Percentiles rank a stretch among this genome's conserved stretches.
Conservation (phyloP, 1,140 invertebrate genomes). For the Drosophila hydei region DNA sequence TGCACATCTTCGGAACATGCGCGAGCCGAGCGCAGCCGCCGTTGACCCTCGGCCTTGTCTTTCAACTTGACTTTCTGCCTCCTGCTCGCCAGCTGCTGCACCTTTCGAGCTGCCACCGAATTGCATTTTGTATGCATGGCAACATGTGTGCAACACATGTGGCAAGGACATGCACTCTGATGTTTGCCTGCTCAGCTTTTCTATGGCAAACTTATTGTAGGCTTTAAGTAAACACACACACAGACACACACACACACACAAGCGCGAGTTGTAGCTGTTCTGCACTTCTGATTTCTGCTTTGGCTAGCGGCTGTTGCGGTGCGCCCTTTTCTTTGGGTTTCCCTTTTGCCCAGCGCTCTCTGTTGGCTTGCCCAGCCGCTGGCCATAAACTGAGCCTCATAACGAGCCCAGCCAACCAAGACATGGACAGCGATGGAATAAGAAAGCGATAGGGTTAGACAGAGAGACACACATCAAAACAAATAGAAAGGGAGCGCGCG, state of each 20-base stretch:
- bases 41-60: constrained; percentile 75
- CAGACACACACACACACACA: constrained; percentile 15
- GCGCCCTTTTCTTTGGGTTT: constrained; percentile 72
- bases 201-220: constrained; percentile 15
- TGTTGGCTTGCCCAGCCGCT: constrained; percentile 33
- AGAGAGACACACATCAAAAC: not conserved
- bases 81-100: constrained; percentile 11
- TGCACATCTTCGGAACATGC: constrained; percentile 1
- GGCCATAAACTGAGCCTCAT: constrained; percentile 45
- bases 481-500: too few species aligned
- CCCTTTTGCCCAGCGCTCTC: constrained; percentile 30
- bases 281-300: constrained; percentile 68
- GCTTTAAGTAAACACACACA: constrained; percentile 15
- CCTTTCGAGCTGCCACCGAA: constrained; percentile 13
- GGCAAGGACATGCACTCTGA: constrained; percentile 43
- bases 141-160: constrained; percentile 42
- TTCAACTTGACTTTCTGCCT: constrained; percentile 75
- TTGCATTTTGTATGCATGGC: constrained; percentile 76
- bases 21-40: constrained; percentile 26
- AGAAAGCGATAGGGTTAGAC: not conserved
- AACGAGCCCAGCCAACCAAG: constrained; percentile 41
- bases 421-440: not conserved
- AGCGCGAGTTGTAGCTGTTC: constrained; percentile 45
- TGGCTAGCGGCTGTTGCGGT: constrained; percentile 54
- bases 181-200: constrained; percentile 22